Evolutionary conservation across 2,888 invertebrate genomes (phyloP), one percentile per base, ranked within the genome.

Genomic region (Caenorhabditis sinica): DNA sequence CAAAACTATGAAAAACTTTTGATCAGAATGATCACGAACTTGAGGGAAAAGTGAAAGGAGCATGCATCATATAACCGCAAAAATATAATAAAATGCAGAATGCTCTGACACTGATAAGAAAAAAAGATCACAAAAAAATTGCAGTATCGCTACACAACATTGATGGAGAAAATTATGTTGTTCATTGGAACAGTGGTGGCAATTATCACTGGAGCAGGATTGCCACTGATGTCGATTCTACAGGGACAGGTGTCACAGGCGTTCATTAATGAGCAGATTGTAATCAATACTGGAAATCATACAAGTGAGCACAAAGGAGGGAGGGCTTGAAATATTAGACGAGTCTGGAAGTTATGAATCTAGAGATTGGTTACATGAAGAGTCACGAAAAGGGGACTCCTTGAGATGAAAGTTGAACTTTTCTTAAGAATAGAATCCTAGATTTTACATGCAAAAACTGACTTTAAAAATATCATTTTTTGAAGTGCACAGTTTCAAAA

Each of bases 81-180:
- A n/a, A 49, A n/a, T 20, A 1, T 6, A 11, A 5, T 11, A 40
- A 40, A 40, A 40, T 13, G 33, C 49, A 60, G 51, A 36, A 56
- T 15, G n/a, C n/a, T n/a, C n/a, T n/a, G 51, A 11, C 40, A 30
- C 56, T 56, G 76, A 56, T 43, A 66, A 66, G 68, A 66, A 5
- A 28, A 45, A 66, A 33, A 40, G 33, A 49, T 60, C 23, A 58
- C 43, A 1, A 30, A 74, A 49, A 1, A 20, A 17, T 88, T 89
- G 66, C 84, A 90, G 89, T 90, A 86, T 69, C 90, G 90, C 17
- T 90, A 90, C 77, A 82, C 89, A 23, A 89, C 85, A 13, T 25
- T 40, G 4, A 45, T 72, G 43, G 90, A 90, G 66, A 72, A 82
- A 51, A 58, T 86, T 25, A 73, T 90, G 33, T 66, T 90, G n/a